Base-by-base conservation (phyloP, 2,797 vertebrate genomes). In the Ataeniobius toweri region DNA sequence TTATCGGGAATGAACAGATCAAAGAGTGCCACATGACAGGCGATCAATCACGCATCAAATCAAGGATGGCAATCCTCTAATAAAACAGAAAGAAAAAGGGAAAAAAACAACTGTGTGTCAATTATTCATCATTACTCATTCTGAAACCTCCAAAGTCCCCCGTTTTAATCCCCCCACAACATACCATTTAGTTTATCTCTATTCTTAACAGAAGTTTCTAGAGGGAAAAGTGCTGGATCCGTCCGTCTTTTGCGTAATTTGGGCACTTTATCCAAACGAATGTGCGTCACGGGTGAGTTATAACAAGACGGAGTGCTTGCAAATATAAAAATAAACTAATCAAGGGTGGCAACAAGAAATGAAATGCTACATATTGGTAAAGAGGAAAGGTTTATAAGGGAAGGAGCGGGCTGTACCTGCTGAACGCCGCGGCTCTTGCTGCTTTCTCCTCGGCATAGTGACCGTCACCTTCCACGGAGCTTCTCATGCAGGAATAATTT, bases 11-110 rank as follows among this genome's bases (percentile, higher is more conserved):
- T 98, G 97, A 98, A 97, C 96, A 97, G 97, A 99, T 98, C 97
- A 98, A 98, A 99, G 97, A 95, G 96, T 95, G 96, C 96, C 96
- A 96, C 96, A 96, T 98, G 97, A 98, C 97, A 97, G 97, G 93
- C 97, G 97, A 98, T 99, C 98, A 98, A 98, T 99, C 97, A 98
- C 95, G 95, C 96, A 97, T 99, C 97, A 98, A 98, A 99, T 98
- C 96, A 97, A 97, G 96, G 96, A 97, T 97, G 97, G 96, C 97
- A 97, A 97, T 97, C 96, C 97, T 98, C 97, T 98, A 97, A 98
- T 98, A 98, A 97, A 97, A 97, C 93, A 94, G 96, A 96, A 96
- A 96, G 96, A 95, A 96, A 96, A 94, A 78, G 59, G 46, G 36
- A 94, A 95, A 96, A 36, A 97, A 95, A 94, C 96, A 95, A 95